phyloP scores from a whole-genome alignment of 2,888 invertebrate species.

The Chymomyza procnemis region DNA sequence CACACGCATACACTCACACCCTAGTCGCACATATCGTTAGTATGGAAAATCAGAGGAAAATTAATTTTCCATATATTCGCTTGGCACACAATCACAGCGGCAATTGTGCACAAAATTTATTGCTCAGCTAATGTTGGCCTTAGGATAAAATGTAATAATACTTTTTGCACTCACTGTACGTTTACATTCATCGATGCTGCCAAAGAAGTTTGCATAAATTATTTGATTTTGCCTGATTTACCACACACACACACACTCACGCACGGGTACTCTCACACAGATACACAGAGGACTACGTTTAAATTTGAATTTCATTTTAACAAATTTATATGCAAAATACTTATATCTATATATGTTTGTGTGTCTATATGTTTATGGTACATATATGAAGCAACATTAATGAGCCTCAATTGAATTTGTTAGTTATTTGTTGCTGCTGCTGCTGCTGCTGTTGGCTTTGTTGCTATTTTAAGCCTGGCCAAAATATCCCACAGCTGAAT shows the following conservation, averaged over 20 bases:
- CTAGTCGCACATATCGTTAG: conserved; percentile 16
- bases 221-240: conserved; percentile 12
- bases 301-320: conserved; percentile 45
- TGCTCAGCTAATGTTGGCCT: conserved; percentile 63
- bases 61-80: conserved; percentile 65
- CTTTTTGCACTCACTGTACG: background rate
- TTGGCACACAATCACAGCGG: conserved; percentile 43
- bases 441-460: background rate
- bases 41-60: conserved; percentile 64
- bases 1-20: conserved; percentile 8
- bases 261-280: background rate
- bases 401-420: conserved; percentile 44
- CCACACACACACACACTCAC: background rate
- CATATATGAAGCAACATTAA: conserved; percentile 25
- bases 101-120: conserved; percentile 68
- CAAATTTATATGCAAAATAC: conserved; percentile 31
- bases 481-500: background rate
- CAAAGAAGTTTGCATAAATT: conserved; percentile 54
- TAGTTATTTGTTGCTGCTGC: background rate
- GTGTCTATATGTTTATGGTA: no score
- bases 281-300: conserved; percentile 20
- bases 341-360: background rate
- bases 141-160: conserved; percentile 46
- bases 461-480: background rate
- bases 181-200: conserved; percentile 16